Evolutionary conservation across 1,140 invertebrate species (phyloP).

Genomic region (Homarus americanus): DNA sequence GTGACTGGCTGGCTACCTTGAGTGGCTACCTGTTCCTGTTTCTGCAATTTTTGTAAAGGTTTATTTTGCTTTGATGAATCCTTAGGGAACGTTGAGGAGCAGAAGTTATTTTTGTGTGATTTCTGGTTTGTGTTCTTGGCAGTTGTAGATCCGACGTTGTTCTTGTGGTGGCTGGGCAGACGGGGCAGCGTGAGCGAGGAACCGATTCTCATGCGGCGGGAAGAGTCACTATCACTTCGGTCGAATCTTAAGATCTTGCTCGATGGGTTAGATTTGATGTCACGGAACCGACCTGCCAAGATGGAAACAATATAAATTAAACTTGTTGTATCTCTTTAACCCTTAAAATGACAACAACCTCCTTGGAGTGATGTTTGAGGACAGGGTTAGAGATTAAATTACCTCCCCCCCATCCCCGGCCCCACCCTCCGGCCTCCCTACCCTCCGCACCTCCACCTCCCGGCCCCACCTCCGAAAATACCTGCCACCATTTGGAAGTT

Average conservation of each 20-base stretch:
- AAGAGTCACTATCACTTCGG: slow-evolving; percentile 18
- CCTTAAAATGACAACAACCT: too few relatives aligned
- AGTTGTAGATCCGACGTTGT: not conserved
- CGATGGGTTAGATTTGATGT: slow-evolving; percentile 77
- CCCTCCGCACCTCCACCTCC: too few relatives aligned
- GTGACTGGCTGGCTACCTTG: not conserved
- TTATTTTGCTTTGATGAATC: not conserved
- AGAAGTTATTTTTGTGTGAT: not conserved
- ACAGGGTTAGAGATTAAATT: too few relatives aligned
- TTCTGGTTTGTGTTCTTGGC: not conserved
- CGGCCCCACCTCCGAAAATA: too few relatives aligned
- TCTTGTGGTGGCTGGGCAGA: slow-evolving; percentile 4
- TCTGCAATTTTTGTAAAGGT: not conserved
- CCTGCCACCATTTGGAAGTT: too few relatives aligned
- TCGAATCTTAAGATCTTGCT: slow-evolving; percentile 76
- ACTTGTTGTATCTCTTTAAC: too few relatives aligned
- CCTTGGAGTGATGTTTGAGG: too few relatives aligned
- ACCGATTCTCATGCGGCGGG: not conserved
- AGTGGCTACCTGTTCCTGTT: not conserved
- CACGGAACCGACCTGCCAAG: slow-evolving; percentile 56
- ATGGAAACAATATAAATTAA: too few relatives aligned
- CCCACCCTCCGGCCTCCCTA: too few relatives aligned
- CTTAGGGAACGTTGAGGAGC: not conserved
- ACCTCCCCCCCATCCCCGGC: too few relatives aligned
- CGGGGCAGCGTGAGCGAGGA: slow-evolving; percentile 30